A percentile compares a stretch with the other conserved stretches of the same genome.
Evolutionary conservation across 2,797 vertebrate species (phyloP).

Genomic region (Lepus townsendii): DNA sequence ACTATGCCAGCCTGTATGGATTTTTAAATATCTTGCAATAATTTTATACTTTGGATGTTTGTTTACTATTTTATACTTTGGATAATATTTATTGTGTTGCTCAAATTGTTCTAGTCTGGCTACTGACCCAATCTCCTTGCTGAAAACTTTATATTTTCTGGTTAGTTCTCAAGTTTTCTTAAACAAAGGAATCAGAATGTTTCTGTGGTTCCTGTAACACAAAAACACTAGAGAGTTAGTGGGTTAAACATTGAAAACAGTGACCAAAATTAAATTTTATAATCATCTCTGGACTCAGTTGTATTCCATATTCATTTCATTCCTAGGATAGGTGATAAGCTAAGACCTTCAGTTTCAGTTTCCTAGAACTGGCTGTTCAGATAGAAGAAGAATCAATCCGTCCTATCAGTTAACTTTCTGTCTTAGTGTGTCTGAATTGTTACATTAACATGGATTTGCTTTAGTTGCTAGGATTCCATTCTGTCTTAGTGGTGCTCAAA

Average conservation of each 20-base stretch:
- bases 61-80: background rate
- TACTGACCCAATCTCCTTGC: background rate
- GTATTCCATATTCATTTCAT: background rate
- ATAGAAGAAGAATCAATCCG: background rate
- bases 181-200: background rate
- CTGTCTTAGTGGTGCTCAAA: background rate
- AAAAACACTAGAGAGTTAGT: background rate
- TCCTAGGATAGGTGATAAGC: background rate
- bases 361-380: background rate
- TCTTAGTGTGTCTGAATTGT: background rate
- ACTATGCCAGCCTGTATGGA: no score
- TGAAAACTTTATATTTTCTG: background rate
- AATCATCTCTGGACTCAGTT: background rate
- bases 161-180: background rate
- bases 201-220: background rate
- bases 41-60: background rate
- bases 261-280: background rate
- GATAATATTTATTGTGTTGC: slow-evolving; percentile 29
- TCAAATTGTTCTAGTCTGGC: background rate
- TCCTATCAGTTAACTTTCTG: background rate
- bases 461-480: background rate
- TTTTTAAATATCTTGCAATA: no score
- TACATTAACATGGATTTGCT: background rate
- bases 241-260: background rate
- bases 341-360: background rate